Base-by-base conservation (phyloP, 2,888 invertebrate genomes). In the Eupithecia tripunctaria region DNA sequence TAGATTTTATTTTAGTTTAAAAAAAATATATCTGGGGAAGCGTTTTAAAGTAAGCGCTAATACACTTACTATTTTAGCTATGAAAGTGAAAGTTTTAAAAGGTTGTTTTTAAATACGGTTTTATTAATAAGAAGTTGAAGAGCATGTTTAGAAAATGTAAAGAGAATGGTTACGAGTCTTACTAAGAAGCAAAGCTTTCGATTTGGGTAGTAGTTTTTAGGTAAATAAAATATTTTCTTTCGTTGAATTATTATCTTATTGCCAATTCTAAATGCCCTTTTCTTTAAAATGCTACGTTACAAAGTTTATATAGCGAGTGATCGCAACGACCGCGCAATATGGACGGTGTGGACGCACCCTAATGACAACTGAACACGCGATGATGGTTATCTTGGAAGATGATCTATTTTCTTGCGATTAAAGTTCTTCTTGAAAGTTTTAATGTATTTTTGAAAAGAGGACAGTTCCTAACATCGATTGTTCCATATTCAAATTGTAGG, bases 281-380 rank as follows among this genome's bases (percentile, higher is more conserved):
- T 27, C n/a, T 38, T 7, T 25, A 64, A 38, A 21, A 64, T 36
- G 2, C 27, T 69, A 36, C 8, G 36, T 36, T 36, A 72, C 8
- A 32, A 73, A 76, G 75, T 74, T 68, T 66, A 68, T 74, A 68
- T 70, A 67, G 73, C 72, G 75, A 78, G 77, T 70, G 79, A 68
- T 73, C 67, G 43, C 70, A 76, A 79, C 78, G 75, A 71, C 73
- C 76, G 81, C 79, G 80, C 86, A 83, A 86, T 85, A 85, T 84
- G 86, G 80, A 78, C 82, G 70, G 80, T 86, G 82, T 86, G 82
- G 84, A 85, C 86, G 78, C 85, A 72, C 87, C 87, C 85, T 91
- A 90, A 91, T 87, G 87, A 88, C 82, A 82, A 73, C 65, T 74
- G 70, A 73, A 79, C 91, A 90, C 87, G 90, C 90, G 80, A 89